Evolutionary conservation across 2,797 vertebrate genomes (phyloP), one percentile per base, ranked within the genome.

Genomic region (Halcyon smyrnensis): DNA sequence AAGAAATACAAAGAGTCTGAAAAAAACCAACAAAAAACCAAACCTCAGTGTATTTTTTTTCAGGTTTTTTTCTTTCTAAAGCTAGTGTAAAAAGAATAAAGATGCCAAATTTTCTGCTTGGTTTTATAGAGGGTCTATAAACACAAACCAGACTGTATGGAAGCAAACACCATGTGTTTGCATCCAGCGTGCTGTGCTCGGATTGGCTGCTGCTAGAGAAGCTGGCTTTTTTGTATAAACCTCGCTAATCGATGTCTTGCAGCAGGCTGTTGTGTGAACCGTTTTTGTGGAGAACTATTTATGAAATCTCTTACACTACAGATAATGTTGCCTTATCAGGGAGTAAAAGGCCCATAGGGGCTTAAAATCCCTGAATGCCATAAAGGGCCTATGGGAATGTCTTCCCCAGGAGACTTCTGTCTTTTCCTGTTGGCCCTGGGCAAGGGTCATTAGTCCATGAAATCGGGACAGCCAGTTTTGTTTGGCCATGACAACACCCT

Each of bases 301-400:
- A 95, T 96, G 88, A 94, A 87, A 85, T 95, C 82, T 96, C 89
- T 95, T 89, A 97, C 97, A 97, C 96, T 97, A 97, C 96, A 95
- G 71, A 94, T 96, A 84, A 92, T 13, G 64, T 96, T 96, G 91
- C 89, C 96, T 96, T 97, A 94, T 73, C 84, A n/a, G 89, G 73
- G 97, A 95, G 43, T 9, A 41, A 39, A 91, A 81, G 28, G 79
- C 84, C 67, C 63, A 15, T 18, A 41, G 81, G 76, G 94, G 87
- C 78, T 92, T 28, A 27, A 13, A 86, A 92, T 87, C 92, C 93
- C 90, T 90, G 81, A 24, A 43, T 93, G 88, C 93, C 51, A 54
- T 87, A 87, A 84, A 84, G 93, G 85, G 60, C 71, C 79, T 65
- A 30, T 65, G 92, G 84, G 95, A 97, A 81, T 59, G 48, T 83